phyloP scores from a whole-genome alignment of 2,888 invertebrate genomes.

The Megamerina dolium region DNA sequence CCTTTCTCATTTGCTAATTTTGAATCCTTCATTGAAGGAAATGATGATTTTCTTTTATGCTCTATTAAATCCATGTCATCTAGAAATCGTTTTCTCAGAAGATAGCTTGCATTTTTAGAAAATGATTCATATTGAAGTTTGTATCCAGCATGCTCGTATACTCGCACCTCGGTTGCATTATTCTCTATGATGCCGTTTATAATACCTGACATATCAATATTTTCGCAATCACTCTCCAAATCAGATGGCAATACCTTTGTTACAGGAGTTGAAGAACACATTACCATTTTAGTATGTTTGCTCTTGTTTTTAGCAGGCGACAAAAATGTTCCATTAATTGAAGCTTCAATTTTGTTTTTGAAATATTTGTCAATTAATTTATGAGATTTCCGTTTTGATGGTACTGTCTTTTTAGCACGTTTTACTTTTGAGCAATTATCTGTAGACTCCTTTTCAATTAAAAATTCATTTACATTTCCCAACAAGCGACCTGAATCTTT shows the following conservation, averaged over 20 bases:
- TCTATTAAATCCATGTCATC: constrained; percentile 31
- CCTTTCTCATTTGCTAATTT: constrained; percentile 7
- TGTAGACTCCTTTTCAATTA: no score
- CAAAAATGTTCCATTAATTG: constrained; percentile 11
- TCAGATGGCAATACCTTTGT: constrained; percentile 34
- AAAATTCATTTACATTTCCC: constrained; percentile 23
- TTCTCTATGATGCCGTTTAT: constrained; percentile 51
- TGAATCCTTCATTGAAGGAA: constrained; percentile 9
- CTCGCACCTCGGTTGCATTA: no score
- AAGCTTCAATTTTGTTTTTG: constrained; percentile 15
- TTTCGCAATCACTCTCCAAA: constrained; percentile 44
- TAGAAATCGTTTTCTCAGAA: constrained; percentile 17
- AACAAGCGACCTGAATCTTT: constrained; percentile 30
- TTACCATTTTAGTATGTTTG: background rate
- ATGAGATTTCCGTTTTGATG: constrained; percentile 30
- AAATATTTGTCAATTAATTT: constrained; percentile 46
- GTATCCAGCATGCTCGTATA: constrained; percentile 34
- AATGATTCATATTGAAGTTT: constrained; percentile 33
- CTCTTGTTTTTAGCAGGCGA: constrained; percentile 17
- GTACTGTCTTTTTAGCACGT: constrained; percentile 13
- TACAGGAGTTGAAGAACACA: constrained; percentile 40
- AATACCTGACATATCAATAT: constrained; percentile 53
- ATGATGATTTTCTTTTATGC: constrained; percentile 27
- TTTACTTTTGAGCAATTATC: constrained; percentile 31
- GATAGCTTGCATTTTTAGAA: constrained; percentile 23